These are phyloP conservation scores for Crossaster papposus DNA, from an alignment of 53 echinoderm and acorn worm species.

Conservation along the genomic window DNA sequence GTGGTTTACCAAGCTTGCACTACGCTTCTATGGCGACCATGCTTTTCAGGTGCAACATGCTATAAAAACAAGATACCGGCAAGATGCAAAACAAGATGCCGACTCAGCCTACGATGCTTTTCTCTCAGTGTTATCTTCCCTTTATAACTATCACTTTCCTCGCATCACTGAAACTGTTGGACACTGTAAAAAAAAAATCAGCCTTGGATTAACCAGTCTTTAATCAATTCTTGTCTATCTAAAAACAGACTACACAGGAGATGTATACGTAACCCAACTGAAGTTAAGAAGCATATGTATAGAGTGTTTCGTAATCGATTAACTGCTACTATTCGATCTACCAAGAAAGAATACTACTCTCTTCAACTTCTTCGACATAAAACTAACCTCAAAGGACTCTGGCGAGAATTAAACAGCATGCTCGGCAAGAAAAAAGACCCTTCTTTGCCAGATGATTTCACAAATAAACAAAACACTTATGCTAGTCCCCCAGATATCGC, in stretches of 20 bases:
- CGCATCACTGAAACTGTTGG: conserved; percentile 8
- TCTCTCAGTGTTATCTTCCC: conserved; percentile 2
- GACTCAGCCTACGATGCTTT: conserved; percentile 2
- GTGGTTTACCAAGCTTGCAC: too few species aligned
- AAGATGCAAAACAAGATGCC: background rate
- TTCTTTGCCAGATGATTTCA: background rate
- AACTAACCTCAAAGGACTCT: background rate
- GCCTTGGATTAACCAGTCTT: conserved; percentile 10
- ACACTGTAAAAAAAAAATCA: background rate
- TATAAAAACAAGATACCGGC: too few species aligned
- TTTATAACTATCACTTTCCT: conserved; percentile 12
- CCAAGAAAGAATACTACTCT: conserved; percentile 28
- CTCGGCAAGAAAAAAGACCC: conserved; percentile 20
- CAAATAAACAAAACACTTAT: background rate
- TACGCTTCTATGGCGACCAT: too few species aligned
- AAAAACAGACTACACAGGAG: conserved; percentile 8
- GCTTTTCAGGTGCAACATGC: too few species aligned
- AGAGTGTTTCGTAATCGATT: conserved; percentile 6
- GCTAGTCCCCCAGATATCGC: conserved; percentile 23
- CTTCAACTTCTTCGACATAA: background rate
- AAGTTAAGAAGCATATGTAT: conserved; percentile 3
- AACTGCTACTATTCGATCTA: background rate
- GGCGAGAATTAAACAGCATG: conserved; percentile 25
- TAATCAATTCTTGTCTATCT: background rate
- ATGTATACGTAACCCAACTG: conserved; percentile 12